phyloP scores from a whole-genome alignment of 2,888 invertebrate genomes.

The Unio delphinus region DNA sequence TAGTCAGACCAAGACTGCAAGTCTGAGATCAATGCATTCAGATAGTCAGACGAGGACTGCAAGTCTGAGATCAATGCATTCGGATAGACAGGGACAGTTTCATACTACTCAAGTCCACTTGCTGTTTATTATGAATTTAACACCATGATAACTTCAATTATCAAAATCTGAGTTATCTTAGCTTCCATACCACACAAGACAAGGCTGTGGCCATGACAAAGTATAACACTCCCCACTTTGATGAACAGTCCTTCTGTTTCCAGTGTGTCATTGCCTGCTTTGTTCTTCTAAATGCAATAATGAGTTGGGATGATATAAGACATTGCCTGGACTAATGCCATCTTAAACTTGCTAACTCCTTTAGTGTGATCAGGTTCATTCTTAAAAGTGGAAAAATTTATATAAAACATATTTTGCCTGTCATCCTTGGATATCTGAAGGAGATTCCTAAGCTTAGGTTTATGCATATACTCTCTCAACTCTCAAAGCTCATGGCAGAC shows the following conservation, averaged over 20 bases:
- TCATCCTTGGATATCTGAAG: too few relatives aligned
- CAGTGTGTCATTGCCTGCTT: conserved; percentile 3
- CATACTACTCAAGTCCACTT: too few relatives aligned
- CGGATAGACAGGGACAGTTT: too few relatives aligned
- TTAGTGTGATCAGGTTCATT: conserved; percentile 3
- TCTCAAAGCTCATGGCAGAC: too few relatives aligned
- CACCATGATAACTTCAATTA: too few relatives aligned
- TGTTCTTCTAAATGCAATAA: conserved; percentile 5
- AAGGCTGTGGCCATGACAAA: conserved; percentile 8
- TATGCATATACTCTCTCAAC: too few relatives aligned
- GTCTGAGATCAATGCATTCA: too few relatives aligned
- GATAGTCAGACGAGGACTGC: too few relatives aligned
- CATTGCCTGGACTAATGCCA: conserved; percentile 9
- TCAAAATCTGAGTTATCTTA: conserved; percentile 9
- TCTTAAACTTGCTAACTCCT: conserved; percentile 12
- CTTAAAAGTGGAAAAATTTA: conserved; percentile 4
- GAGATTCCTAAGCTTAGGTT: too few relatives aligned
- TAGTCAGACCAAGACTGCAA: too few relatives aligned
- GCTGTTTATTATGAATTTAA: too few relatives aligned
- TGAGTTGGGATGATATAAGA: conserved; percentile 7
- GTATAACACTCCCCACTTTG: conserved; percentile 1
- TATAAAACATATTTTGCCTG: conserved; percentile 5
- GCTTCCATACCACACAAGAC: neutral
- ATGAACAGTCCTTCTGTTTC: conserved; percentile 7
- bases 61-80: too few relatives aligned